A percentile compares a stretch with the other conserved stretches of the same genome.
These are phyloP conservation scores for Myanophis thanlyinensis DNA, from an alignment of 2,113 vertebrate species.

Conservation along the genomic window DNA sequence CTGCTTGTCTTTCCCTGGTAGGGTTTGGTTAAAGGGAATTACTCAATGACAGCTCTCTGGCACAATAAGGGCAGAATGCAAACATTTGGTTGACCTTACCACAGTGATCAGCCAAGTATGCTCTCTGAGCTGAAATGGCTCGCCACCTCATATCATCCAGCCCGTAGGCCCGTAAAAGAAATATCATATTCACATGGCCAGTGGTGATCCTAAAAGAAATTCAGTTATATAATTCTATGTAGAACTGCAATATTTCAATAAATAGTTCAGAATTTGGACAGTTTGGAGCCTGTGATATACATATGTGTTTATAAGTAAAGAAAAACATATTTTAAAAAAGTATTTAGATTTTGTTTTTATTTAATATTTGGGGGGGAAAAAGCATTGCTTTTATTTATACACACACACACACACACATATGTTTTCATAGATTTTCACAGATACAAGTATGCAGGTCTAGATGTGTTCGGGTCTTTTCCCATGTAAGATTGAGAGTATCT, in stretches of 20 bases:
- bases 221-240: not conserved
- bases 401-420: too few species aligned
- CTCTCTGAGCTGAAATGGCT: not conserved
- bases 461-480: too few species aligned
- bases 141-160: not conserved
- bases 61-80: not conserved
- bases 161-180: not conserved
- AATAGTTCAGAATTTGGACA: not conserved
- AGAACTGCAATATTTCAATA: not conserved
- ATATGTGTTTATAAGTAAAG: too few species aligned
- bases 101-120: not conserved
- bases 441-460: too few species aligned
- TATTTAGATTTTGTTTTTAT: too few species aligned
- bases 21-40: not conserved
- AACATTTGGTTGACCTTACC: not conserved
- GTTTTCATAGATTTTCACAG: too few species aligned
- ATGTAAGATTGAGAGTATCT: too few species aligned
- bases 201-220: not conserved
- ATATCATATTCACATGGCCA: not conserved
- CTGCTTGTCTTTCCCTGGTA: not conserved
- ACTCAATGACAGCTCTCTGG: not conserved
- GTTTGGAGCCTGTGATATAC: too few species aligned
- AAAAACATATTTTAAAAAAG: too few species aligned
- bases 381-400: too few species aligned
- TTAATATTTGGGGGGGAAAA: too few species aligned